A percentile compares a stretch with the other conserved stretches of the same genome.
These are phyloP conservation scores for Sitophilus oryzae DNA, from an alignment of 1,140 invertebrate genomes.

Conservation along the genomic window DNA sequence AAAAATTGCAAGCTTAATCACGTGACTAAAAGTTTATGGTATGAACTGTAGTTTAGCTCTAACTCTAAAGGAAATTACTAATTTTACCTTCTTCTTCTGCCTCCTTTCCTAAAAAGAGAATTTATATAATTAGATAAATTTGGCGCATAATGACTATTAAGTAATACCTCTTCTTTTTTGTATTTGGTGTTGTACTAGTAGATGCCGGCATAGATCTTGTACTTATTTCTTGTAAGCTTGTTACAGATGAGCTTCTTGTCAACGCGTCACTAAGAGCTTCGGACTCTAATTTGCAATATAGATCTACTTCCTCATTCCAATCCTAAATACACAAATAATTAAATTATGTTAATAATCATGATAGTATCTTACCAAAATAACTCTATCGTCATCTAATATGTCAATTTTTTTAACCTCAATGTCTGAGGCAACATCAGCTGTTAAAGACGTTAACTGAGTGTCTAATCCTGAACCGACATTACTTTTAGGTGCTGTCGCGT, in stretches of 20 bases:
- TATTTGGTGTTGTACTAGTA: constrained; percentile 16
- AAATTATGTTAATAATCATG: constrained; percentile 2
- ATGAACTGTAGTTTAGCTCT: too few species aligned
- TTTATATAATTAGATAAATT: constrained; percentile 3
- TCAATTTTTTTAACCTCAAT: not conserved
- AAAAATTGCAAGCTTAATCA: too few species aligned
- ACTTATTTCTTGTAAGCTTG: constrained; percentile 49
- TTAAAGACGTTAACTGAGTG: not conserved
- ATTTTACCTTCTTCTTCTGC: constrained; percentile 25
- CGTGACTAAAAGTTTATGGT: too few species aligned
- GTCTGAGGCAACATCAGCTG: not conserved
- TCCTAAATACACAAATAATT: constrained; percentile 40
- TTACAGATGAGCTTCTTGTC: constrained; percentile 50
- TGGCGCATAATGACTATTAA: not conserved
- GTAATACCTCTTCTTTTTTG: constrained; percentile 30
- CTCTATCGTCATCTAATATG: not conserved
- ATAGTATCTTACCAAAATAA: not conserved
- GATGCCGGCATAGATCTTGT: constrained; percentile 32
- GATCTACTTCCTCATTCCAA: constrained; percentile 54
- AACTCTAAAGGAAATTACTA: constrained; percentile 17
- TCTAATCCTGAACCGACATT: not conserved
- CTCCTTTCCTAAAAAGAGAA: constrained; percentile 27
- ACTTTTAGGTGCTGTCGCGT: not conserved
- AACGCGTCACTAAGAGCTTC: constrained; percentile 48
- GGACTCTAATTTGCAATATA: constrained; percentile 46